These are phyloP conservation scores for Caretta caretta DNA, from an alignment of 2,113 vertebrate species.

Conservation along the genomic window DNA sequence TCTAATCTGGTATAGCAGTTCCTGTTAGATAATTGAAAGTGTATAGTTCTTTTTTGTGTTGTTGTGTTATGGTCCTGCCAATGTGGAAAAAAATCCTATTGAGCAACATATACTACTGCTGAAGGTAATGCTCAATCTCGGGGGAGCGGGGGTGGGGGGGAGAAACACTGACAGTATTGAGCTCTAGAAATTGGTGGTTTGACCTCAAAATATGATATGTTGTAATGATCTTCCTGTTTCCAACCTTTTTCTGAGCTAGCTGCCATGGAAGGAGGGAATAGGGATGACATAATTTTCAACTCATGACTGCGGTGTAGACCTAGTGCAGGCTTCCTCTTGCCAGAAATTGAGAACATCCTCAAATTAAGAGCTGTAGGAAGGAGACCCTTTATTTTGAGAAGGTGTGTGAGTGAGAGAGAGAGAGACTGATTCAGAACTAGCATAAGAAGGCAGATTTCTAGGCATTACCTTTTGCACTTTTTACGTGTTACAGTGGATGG, in stretches of 20 bases:
- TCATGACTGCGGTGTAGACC: neutral
- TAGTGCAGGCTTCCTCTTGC: neutral
- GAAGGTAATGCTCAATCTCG: neutral
- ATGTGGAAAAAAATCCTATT: neutral
- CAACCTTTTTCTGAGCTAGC: neutral
- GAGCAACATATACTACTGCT: neutral
- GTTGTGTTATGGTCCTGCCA: neutral
- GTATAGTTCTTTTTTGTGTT: neutral
- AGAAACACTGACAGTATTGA: neutral
- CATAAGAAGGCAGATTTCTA: neutral
- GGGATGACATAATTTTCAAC: neutral
- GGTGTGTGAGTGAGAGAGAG: neutral
- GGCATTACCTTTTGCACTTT: neutral
- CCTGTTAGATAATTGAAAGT: neutral
- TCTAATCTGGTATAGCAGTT: neutral
- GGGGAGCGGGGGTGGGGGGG: too few species aligned
- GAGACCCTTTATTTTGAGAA: neutral
- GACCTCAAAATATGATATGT: neutral
- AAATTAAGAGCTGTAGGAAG: neutral
- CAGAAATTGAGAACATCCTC: neutral
- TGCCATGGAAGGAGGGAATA: neutral
- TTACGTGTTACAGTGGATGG: neutral
- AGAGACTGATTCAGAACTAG: neutral
- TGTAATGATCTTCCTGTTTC: neutral
- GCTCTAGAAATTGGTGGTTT: neutral